Conservation (phyloP, 2,888 invertebrate genomes). For the Spatulosminthurus flaviceps region DNA sequence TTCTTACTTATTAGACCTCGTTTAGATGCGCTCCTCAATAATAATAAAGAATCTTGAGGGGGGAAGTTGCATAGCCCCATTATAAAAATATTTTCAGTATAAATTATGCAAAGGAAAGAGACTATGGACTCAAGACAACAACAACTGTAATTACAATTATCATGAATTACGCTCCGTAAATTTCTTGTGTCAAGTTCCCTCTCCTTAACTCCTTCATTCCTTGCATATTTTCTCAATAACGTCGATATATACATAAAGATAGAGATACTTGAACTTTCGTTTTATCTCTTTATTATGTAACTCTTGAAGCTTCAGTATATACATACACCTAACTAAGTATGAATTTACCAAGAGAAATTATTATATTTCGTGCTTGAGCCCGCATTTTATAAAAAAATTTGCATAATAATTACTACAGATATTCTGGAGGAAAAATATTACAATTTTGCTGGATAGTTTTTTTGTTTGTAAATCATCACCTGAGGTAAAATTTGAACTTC, state of each 20-base stretch:
- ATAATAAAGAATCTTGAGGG: neutral
- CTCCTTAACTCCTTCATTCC: neutral
- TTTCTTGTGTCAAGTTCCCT: slow-evolving; percentile 14
- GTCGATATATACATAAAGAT: neutral
- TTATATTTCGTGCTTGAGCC: too few relatives aligned
- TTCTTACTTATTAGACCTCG: neutral
- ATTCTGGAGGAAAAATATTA: too few relatives aligned
- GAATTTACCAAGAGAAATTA: too few relatives aligned
- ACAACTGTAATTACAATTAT: slow-evolving; percentile 26
- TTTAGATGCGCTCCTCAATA: slow-evolving; percentile 10
- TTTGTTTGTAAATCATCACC: too few relatives aligned
- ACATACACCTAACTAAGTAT: too few relatives aligned
- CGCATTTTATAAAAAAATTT: too few relatives aligned
- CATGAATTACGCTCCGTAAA: slow-evolving; percentile 23
- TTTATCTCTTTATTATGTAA: too few relatives aligned
- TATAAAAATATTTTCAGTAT: slow-evolving; percentile 4
- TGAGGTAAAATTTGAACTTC: slow-evolving; percentile 92
- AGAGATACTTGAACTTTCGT: too few relatives aligned
- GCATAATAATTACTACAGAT: too few relatives aligned
- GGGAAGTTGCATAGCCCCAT: neutral
- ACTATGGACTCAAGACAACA: too few relatives aligned
- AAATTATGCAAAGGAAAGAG: slow-evolving; percentile 21
- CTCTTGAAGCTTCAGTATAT: too few relatives aligned
- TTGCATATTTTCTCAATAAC: neutral
- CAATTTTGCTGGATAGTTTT: too few relatives aligned